Evolutionary conservation across 2,113 vertebrate genomes (phyloP).

Genomic region (Menura novaehollandiae): DNA sequence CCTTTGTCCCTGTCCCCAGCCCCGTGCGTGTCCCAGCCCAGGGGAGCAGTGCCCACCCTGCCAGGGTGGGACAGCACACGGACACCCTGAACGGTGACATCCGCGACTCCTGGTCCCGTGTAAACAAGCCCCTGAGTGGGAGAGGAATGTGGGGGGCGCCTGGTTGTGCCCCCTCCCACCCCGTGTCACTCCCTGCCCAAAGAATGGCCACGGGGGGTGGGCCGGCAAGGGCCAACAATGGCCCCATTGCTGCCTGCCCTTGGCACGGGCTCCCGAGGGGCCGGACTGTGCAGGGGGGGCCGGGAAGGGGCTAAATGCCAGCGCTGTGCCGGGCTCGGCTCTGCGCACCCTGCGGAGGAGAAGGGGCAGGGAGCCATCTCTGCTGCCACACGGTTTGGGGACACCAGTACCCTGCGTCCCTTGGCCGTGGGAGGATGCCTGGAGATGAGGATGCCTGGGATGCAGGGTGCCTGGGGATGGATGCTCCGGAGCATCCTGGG

Average conservation of each 20-base stretch:
- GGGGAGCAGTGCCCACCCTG: neutral
- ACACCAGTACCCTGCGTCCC: fast-evolving
- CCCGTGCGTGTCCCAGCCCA: neutral
- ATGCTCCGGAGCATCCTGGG: neutral
- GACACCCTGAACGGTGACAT: neutral
- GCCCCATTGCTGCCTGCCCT: constrained; percentile 70
- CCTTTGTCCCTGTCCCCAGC: neutral
- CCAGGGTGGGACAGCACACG: fast-evolving
- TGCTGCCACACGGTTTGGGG: neutral
- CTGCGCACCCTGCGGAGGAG: neutral
- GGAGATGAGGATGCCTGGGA: neutral
- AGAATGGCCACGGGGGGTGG: constrained; percentile 74
- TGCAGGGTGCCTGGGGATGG: neutral
- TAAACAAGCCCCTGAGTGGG: constrained; percentile 55
- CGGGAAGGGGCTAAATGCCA: constrained; percentile 36
- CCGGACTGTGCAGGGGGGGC: constrained; percentile 44
- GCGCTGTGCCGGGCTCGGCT: neutral
- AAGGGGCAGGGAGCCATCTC: neutral
- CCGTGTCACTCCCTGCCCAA: neutral
- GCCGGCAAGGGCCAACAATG: constrained; percentile 79
- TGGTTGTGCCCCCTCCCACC: neutral
- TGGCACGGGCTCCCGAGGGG: constrained; percentile 68
- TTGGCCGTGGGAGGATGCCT: neutral
- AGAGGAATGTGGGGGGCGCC: constrained; percentile 68
- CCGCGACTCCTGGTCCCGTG: fast-evolving